Percentiles rank a stretch among this genome's conserved stretches.
phyloP scores from a whole-genome alignment of 2,113 vertebrate species.

The Acanthochromis polyacanthus region DNA sequence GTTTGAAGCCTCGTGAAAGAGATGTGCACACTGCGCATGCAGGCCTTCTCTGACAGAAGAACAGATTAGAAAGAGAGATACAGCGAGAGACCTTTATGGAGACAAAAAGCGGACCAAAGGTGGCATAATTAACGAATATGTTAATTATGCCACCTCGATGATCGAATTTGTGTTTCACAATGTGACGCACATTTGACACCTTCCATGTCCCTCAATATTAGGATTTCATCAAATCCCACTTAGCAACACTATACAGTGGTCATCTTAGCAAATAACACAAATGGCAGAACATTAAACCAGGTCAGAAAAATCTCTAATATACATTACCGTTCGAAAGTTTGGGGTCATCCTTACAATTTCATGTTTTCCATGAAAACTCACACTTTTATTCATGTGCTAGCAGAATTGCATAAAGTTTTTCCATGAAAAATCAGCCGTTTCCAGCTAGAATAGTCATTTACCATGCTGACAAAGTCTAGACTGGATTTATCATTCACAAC shows the following conservation, averaged over 20 bases:
- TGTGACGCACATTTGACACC: slow-evolving; percentile 29
- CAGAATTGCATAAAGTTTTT: no score
- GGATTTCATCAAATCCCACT: slow-evolving; percentile 12
- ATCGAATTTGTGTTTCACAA: slow-evolving; percentile 54
- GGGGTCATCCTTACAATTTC: no score
- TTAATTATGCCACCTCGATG: slow-evolving; percentile 32
- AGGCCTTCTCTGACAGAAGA: slow-evolving; percentile 43
- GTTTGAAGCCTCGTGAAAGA: slow-evolving; percentile 31
- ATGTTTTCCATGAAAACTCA: no score
- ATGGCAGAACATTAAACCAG: background rate
- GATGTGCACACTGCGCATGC: slow-evolving; percentile 44
- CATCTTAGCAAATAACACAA: background rate
- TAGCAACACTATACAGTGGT: no score
- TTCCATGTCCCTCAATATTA: slow-evolving; percentile 11
- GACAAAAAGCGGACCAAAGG: slow-evolving; percentile 81
- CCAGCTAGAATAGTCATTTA: no score
- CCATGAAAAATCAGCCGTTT: no score
- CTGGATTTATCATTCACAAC: no score
- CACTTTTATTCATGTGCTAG: no score
- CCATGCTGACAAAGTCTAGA: no score
- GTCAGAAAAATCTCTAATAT: no score
- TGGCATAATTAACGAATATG: slow-evolving; percentile 68
- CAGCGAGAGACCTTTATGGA: slow-evolving; percentile 82
- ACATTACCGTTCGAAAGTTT: no score
- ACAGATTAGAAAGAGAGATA: slow-evolving; percentile 75